phyloP scores from a whole-genome alignment of 2,888 invertebrate species.

The Drosophila prostipennis region DNA sequence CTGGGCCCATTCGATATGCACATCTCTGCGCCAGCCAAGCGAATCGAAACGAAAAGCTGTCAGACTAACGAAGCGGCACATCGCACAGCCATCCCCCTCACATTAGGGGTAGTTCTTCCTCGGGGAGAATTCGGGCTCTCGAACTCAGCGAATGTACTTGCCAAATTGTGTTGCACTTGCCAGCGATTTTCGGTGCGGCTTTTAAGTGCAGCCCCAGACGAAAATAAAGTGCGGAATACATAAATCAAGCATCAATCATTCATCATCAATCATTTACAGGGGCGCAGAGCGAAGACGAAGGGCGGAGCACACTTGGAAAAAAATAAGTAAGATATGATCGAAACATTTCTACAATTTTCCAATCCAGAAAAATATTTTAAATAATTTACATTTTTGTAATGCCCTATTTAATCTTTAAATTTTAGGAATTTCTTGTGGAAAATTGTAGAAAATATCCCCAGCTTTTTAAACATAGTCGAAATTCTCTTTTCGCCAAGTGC shows the following conservation, averaged over 20 bases:
- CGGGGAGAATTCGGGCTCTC: not conserved
- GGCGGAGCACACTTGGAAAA: not conserved
- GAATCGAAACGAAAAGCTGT: conserved; percentile 56
- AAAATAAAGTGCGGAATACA: conserved; percentile 39
- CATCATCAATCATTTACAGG: conserved; percentile 67
- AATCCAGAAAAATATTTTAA: too few relatives aligned
- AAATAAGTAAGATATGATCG: not conserved
- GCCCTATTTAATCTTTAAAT: not conserved
- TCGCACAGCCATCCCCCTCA: conserved; percentile 26
- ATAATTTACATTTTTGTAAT: too few relatives aligned
- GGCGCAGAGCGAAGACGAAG: not conserved
- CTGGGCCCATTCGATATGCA: conserved; percentile 20
- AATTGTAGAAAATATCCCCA: not conserved
- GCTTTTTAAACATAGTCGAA: not conserved
- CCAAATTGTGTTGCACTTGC: conserved; percentile 47
- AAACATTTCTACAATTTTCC: too few relatives aligned
- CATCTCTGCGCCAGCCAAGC: conserved; percentile 20
- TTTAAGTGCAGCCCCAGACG: conserved; percentile 27
- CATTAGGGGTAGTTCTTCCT: not conserved
- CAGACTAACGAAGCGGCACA: conserved; percentile 66
- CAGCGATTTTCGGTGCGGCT: conserved; percentile 21
- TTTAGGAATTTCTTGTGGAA: not conserved
- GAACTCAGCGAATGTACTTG: conserved; percentile 58
- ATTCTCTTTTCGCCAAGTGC: not conserved
- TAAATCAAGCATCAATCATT: conserved; percentile 73